phyloP scores from a whole-genome alignment of 1,140 invertebrate species.

The Euura lappo region DNA sequence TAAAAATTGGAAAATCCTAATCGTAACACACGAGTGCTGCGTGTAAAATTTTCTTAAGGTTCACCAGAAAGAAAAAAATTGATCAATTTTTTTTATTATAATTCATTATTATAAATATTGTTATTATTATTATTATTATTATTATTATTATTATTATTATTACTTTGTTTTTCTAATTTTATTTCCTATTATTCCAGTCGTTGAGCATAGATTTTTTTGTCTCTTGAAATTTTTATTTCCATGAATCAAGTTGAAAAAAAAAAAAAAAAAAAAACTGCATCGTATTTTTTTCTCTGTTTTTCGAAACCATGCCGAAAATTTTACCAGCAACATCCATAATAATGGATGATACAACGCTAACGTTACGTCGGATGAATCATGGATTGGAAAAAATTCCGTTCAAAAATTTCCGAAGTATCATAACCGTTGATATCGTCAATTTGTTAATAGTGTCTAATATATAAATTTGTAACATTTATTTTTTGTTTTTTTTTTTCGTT shows the following conservation, averaged over 20 bases:
- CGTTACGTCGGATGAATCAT: neutral
- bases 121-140: conserved; percentile 3
- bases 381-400: neutral
- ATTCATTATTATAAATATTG: neutral
- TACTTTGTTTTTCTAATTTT: neutral
- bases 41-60: conserved; percentile 1
- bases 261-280: too few relatives aligned
- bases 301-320: neutral
- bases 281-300: neutral
- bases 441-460: conserved; percentile 20
- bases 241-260: neutral
- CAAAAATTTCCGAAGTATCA: neutral
- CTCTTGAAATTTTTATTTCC: neutral
- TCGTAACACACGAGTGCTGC: conserved; percentile 40
- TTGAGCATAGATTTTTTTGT: neutral
- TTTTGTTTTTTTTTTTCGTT: neutral
- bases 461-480: conserved; percentile 20
- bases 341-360: neutral
- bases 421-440: conserved; percentile 9
- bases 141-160: neutral
- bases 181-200: neutral
- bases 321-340: conserved; percentile 3
- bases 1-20: conserved; percentile 55
- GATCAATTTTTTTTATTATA: neutral
- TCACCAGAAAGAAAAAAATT: neutral